A percentile compares a stretch with the other conserved stretches of the same genome.
Conservation (phyloP, 2,888 invertebrate genomes). For the Himalopsyche kuldschensis region DNA sequence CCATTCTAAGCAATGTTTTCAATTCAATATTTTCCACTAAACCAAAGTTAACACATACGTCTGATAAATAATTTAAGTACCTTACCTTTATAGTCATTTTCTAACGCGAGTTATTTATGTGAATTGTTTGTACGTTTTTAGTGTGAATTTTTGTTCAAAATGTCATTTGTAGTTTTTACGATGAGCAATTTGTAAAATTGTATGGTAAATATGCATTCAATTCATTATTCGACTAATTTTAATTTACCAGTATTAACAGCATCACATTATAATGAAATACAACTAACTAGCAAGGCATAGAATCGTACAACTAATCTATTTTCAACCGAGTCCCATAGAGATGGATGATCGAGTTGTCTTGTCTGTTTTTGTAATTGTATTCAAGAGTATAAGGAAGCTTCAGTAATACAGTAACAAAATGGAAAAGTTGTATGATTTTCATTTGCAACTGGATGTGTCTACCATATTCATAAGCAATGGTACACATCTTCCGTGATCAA, state of each 20-base stretch:
- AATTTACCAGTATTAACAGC: background rate
- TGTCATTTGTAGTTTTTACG: background rate
- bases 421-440: too few species aligned
- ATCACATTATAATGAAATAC: too few species aligned
- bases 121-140: background rate
- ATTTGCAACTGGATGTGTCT: too few species aligned
- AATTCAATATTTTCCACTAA: background rate
- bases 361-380: too few species aligned
- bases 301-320: too few species aligned
- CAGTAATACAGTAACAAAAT: too few species aligned
- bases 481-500: too few species aligned
- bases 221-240: background rate
- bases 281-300: too few species aligned
- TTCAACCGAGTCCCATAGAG: too few species aligned
- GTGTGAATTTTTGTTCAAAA: background rate
- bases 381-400: too few species aligned
- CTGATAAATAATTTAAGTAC: conserved; percentile 3
- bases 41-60: background rate
- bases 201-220: background rate
- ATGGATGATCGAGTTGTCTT: too few species aligned
- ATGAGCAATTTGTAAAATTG: background rate
- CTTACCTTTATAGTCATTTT: background rate
- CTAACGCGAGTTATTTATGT: background rate
- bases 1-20: background rate
- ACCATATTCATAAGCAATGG: too few species aligned